Evolutionary conservation across 2,797 vertebrate genomes (phyloP).

Genomic region (Poeciliopsis paucimaculata): DNA sequence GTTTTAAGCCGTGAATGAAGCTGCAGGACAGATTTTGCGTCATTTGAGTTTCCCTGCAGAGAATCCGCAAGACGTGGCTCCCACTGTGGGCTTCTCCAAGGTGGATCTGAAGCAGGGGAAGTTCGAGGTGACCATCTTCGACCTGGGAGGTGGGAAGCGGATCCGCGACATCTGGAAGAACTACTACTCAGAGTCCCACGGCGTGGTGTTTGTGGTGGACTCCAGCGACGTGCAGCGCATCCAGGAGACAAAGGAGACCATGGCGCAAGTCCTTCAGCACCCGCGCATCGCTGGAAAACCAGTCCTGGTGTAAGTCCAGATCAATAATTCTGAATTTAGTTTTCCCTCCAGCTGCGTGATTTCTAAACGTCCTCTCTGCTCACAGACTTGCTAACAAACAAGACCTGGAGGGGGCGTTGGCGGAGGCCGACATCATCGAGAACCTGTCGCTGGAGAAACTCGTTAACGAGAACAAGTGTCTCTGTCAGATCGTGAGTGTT

Average conservation of each 20-base stretch:
- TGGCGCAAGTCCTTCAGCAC: slow-evolving; percentile 86
- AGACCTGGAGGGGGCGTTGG: slow-evolving; percentile 91
- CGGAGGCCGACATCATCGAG: slow-evolving; percentile 94
- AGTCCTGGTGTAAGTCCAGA: slow-evolving; percentile 85
- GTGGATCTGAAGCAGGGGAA: slow-evolving; percentile 86
- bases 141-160: slow-evolving; percentile 83
- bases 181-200: slow-evolving; percentile 85
- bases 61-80: slow-evolving; percentile 79
- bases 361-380: slow-evolving; percentile 1
- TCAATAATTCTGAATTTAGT: background rate
- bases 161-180: slow-evolving; percentile 86
- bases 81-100: slow-evolving; percentile 82
- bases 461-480: slow-evolving; percentile 94
- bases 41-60: slow-evolving; percentile 44
- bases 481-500: slow-evolving; percentile 93
- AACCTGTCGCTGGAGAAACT: slow-evolving; percentile 91
- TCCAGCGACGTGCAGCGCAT: slow-evolving; percentile 84
- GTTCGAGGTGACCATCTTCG: slow-evolving; percentile 88
- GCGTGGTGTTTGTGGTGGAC: slow-evolving; percentile 89
- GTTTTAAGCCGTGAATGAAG: no score
- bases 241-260: slow-evolving; percentile 83
- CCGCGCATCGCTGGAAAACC: slow-evolving; percentile 88
- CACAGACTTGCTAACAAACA: slow-evolving; percentile 94
- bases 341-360: background rate
- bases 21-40: background rate